Evolutionary conservation across 1,140 invertebrate species (phyloP).

Genomic region (Hermetia illucens): DNA sequence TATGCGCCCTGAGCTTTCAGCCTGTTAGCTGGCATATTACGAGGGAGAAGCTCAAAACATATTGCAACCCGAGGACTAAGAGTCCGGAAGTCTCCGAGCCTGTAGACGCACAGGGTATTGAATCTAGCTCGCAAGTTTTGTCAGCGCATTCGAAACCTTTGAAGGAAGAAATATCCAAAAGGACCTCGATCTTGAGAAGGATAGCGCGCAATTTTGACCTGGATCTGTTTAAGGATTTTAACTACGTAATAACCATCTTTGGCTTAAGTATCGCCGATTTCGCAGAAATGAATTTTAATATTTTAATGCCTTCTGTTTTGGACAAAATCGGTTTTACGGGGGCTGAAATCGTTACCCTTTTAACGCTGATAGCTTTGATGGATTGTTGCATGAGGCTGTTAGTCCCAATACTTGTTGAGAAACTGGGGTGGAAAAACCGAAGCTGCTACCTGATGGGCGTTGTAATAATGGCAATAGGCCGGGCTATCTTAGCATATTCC

Average conservation of each 20-base stretch:
- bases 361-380: constrained; percentile 42
- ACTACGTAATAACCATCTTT: constrained; percentile 49
- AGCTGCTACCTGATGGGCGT: constrained; percentile 51
- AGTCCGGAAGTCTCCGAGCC: too few species aligned
- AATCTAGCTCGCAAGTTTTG: too few species aligned
- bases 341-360: constrained; percentile 38
- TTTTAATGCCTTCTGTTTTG: constrained; percentile 51
- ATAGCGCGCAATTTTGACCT: too few species aligned
- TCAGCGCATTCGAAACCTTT: too few species aligned
- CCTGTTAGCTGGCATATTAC: too few species aligned
- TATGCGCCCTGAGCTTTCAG: too few species aligned
- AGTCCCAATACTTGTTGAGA: constrained; percentile 43
- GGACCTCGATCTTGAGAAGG: too few species aligned
- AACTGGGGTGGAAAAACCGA: constrained; percentile 43
- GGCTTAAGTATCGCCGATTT: constrained; percentile 52
- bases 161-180: too few species aligned
- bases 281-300: constrained; percentile 51
- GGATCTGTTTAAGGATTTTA: constrained; percentile 46
- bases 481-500: constrained; percentile 25
- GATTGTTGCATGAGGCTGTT: constrained; percentile 44
- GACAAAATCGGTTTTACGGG: constrained; percentile 40
- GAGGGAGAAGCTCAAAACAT: too few species aligned
- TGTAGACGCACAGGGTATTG: too few species aligned
- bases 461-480: constrained; percentile 41
- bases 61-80: too few species aligned